Percentiles rank a stretch among this genome's conserved stretches.
These are phyloP conservation scores for Dicyrtomina minuta DNA, from an alignment of 2,888 invertebrate genomes.

Conservation along the genomic window DNA sequence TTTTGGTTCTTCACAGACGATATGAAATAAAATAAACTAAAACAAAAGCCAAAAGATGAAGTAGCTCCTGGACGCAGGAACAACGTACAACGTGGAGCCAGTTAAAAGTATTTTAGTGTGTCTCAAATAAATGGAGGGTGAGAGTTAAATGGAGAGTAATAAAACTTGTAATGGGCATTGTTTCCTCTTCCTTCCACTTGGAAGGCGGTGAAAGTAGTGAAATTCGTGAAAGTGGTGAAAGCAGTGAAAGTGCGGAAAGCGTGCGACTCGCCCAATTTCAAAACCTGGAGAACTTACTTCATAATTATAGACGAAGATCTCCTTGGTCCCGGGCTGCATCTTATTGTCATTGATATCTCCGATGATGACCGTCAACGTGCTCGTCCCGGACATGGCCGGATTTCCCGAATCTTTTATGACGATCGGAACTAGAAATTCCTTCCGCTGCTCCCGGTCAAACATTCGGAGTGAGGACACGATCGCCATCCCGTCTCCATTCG, in stretches of 20 bases:
- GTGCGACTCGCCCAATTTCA: no score
- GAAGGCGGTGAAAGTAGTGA: no score
- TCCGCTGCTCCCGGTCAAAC: conserved; percentile 93
- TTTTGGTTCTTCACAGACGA: no score
- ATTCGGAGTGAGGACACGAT: conserved; percentile 89
- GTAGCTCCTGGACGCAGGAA: neutral
- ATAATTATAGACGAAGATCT: conserved; percentile 96
- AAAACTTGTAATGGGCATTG: no score
- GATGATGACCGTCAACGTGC: conserved; percentile 92
- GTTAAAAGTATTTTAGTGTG: neutral
- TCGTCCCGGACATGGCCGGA: conserved; percentile 94
- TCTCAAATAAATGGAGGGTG: no score
- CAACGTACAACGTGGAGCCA: neutral
- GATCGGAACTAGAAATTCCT: conserved; percentile 94
- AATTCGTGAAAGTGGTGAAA: no score
- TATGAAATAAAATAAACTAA: no score
- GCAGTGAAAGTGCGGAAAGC: no score
- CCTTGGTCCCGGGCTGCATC: conserved; percentile 95
- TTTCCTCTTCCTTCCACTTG: no score
- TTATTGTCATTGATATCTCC: conserved; percentile 84
- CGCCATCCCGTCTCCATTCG: conserved; percentile 96
- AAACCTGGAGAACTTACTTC: conserved; percentile 58
- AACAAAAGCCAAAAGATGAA: neutral
- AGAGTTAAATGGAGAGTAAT: no score
- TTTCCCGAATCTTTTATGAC: conserved; percentile 96